A percentile compares a stretch with the other conserved stretches of the same genome.
Evolutionary conservation across 2,888 invertebrate species (phyloP).

Genomic region (Allolobophora icterica): DNA sequence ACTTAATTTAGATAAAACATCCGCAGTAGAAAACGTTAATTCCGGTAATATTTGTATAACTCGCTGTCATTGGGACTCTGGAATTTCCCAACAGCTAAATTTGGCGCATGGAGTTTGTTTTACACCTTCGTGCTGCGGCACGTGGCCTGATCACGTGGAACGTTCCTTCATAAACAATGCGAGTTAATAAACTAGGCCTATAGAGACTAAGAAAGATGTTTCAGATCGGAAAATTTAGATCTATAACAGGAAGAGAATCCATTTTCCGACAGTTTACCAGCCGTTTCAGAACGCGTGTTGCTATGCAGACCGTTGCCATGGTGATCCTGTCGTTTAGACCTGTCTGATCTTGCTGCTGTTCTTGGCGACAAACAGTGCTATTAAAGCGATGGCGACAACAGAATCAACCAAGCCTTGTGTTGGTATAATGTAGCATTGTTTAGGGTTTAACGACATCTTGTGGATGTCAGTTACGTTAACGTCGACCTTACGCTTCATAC

Average conservation of each 20-base stretch:
- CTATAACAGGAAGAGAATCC: background rate
- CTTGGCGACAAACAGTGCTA: slow-evolving; percentile 7
- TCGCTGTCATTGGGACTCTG: background rate
- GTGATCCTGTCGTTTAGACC: background rate
- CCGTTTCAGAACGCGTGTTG: background rate
- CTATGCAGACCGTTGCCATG: background rate
- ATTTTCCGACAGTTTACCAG: background rate
- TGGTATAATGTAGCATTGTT: no score
- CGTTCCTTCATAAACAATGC: background rate
- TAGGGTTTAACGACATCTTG: no score
- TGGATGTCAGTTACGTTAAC: no score
- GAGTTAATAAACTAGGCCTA: background rate
- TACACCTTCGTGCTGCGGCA: background rate
- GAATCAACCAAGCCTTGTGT: no score
- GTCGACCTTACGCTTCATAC: no score
- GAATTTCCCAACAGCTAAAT: background rate
- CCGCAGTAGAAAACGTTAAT: background rate
- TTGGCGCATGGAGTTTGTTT: background rate
- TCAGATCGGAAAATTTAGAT: background rate
- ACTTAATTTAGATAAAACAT: background rate
- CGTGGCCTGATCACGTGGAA: background rate
- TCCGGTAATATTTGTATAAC: background rate
- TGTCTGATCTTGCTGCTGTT: slow-evolving; percentile 4
- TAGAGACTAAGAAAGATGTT: background rate
- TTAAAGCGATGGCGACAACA: background rate